Conservation (phyloP, 1,140 invertebrate genomes). For the Pentalonia nigronervosa region DNA sequence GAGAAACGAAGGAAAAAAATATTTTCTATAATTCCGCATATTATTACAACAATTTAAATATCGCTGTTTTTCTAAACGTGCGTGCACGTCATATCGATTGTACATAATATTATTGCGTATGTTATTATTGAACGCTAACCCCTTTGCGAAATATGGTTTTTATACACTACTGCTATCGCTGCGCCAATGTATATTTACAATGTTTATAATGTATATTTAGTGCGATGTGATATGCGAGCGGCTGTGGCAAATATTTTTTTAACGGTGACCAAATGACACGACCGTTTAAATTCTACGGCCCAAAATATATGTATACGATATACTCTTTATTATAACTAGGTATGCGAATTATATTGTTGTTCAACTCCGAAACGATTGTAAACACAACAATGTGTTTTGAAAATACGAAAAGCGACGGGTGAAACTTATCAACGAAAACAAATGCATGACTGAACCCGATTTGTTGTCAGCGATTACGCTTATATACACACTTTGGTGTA, state of each 20-base stretch:
- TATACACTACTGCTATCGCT: background rate
- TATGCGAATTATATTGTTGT: background rate
- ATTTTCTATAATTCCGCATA: background rate
- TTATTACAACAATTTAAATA: background rate
- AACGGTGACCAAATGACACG: background rate
- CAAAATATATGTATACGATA: background rate
- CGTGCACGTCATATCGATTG: background rate
- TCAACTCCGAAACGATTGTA: slow-evolving; percentile 19
- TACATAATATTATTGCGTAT: background rate
- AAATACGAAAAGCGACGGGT: slow-evolving; percentile 1
- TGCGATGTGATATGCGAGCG: background rate
- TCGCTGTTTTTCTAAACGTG: background rate
- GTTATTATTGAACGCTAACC: background rate
- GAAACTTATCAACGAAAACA: slow-evolving; percentile 20
- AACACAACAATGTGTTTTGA: background rate
- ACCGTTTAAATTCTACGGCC: background rate
- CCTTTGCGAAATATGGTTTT: background rate
- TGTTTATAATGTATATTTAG: slow-evolving; percentile 18
- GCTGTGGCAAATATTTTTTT: background rate
- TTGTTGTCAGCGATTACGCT: background rate
- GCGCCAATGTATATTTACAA: background rate
- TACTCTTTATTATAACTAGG: background rate
- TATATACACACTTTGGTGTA: too few species aligned
- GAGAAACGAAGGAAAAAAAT: background rate
- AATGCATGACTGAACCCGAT: slow-evolving; percentile 34